Evolutionary conservation across 2,888 invertebrate genomes (phyloP).

Genomic region (Leuctra nigra): DNA sequence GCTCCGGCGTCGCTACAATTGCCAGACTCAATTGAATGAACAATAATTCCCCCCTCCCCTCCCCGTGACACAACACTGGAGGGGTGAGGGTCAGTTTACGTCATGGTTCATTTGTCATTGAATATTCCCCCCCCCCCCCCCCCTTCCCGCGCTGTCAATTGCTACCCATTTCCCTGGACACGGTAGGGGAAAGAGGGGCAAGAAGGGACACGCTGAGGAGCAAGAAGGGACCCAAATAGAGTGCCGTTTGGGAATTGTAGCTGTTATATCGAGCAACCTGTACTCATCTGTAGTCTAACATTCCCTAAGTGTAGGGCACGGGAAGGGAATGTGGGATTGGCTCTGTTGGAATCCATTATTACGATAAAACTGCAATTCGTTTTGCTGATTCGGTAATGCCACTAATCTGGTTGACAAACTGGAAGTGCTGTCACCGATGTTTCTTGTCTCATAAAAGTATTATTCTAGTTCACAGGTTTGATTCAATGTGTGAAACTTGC

Average conservation of each 20-base stretch:
- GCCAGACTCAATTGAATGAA: slow-evolving; percentile 22
- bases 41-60: slow-evolving; percentile 13
- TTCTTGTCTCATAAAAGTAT: no score
- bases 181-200: neutral
- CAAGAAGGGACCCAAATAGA: slow-evolving; percentile 14
- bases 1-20: no score
- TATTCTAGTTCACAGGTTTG: no score
- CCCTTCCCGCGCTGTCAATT: slow-evolving; percentile 10
- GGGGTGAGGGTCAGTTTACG: slow-evolving; percentile 28
- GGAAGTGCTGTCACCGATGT: no score
- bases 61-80: slow-evolving; percentile 4
- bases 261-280: slow-evolving; percentile 10
- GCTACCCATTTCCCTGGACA: slow-evolving; percentile 14
- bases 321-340: no score
- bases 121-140: slow-evolving; percentile 20
- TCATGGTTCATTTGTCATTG: slow-evolving; percentile 29
- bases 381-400: no score
- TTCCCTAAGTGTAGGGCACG: neutral
- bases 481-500: no score
- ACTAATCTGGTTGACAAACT: no score
- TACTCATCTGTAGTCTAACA: neutral
- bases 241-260: slow-evolving; percentile 14
- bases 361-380: no score
- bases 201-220: neutral
- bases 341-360: no score